Conservation (phyloP, 2,888 invertebrate species). For the Chalcosyrphus nemorum region DNA sequence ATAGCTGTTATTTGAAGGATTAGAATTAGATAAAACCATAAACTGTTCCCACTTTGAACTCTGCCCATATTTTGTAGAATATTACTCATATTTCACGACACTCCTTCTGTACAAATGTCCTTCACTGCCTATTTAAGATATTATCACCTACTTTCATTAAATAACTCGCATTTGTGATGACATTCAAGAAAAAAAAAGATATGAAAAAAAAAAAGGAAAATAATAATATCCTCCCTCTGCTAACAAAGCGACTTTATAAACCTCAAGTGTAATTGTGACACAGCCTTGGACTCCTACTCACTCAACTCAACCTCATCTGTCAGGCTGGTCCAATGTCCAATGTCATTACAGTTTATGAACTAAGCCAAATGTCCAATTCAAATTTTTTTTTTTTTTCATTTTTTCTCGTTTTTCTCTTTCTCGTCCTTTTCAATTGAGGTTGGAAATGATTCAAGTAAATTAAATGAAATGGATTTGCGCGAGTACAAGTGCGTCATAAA, state of each 20-base stretch:
- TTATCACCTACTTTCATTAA: background rate
- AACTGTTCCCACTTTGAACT: no score
- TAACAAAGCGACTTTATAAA: background rate
- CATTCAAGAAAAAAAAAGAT: background rate
- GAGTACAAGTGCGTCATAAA: constrained; percentile 39
- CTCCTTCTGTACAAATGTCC: no score
- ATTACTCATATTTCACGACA: no score
- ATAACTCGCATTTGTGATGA: background rate
- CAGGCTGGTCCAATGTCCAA: background rate
- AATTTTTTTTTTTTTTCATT: background rate
- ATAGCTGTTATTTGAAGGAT: no score
- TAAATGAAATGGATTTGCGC: constrained; percentile 51
- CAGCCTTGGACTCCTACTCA: background rate
- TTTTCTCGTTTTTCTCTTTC: background rate
- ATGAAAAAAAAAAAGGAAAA: no score
- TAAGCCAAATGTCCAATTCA: constrained; percentile 50
- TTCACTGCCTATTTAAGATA: no score
- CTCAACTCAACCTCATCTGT: constrained; percentile 27
- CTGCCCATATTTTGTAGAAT: no score
- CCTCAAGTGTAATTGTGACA: background rate
- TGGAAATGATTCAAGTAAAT: constrained; percentile 51
- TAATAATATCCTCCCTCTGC: background rate
- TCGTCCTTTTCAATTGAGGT: constrained; percentile 35
- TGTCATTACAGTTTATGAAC: constrained; percentile 51
- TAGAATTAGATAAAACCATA: no score